A percentile compares a stretch with the other conserved stretches of the same genome.
Evolutionary conservation across 2,113 vertebrate species (phyloP).

Genomic region (Cyanocitta stelleri): DNA sequence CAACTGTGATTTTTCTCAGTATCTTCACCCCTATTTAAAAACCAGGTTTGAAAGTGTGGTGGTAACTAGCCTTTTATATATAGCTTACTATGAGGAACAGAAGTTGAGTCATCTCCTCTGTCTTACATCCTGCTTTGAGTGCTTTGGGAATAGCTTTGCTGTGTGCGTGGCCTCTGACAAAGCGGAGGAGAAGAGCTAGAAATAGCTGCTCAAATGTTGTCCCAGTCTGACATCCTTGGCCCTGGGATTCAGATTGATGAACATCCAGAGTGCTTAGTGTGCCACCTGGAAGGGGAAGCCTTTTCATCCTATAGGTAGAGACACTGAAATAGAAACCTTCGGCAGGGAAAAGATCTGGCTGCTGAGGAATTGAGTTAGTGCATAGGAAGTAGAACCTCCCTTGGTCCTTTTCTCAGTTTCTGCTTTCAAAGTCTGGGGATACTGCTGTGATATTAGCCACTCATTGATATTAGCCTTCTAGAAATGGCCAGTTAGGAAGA

Average conservation of each 20-base stretch:
- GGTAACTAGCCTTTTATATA: slow-evolving; percentile 8
- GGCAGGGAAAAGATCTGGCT: neutral
- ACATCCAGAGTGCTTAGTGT: neutral
- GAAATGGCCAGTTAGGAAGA: neutral
- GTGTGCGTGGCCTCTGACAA: neutral
- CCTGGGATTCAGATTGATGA: neutral
- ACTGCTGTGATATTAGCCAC: fast-evolving
- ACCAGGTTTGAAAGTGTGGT: neutral
- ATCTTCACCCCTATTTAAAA: neutral
- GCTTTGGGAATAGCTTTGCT: neutral
- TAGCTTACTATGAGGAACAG: neutral
- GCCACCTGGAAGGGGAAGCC: neutral
- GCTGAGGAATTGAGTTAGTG: neutral
- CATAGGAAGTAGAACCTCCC: neutral
- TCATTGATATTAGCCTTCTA: neutral
- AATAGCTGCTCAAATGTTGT: neutral
- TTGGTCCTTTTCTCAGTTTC: neutral
- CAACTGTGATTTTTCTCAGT: neutral
- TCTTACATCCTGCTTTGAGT: slow-evolving; percentile 2
- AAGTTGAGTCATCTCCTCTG: slow-evolving; percentile 45
- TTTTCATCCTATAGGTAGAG: neutral
- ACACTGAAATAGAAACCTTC: neutral
- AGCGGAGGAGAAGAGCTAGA: neutral
- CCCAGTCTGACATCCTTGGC: neutral
- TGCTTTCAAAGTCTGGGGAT: neutral